Conservation (phyloP, 1,140 invertebrate genomes). For the Ylistrum balloti region DNA sequence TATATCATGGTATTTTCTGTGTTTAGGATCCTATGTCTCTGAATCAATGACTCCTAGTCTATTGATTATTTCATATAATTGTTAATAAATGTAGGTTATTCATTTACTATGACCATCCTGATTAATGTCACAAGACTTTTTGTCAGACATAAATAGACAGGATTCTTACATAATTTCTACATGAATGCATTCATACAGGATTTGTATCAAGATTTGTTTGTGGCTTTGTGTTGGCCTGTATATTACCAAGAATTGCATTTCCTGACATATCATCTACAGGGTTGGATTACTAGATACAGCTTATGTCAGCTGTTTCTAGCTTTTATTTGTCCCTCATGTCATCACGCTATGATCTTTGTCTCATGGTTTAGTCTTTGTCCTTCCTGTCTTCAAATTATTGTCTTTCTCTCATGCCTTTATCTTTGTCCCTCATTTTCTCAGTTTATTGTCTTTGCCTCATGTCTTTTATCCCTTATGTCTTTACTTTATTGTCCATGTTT, state of each 20-base stretch:
- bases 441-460: too few relatives aligned
- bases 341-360: too few relatives aligned
- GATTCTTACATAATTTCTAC: neutral
- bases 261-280: neutral
- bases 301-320: too few relatives aligned
- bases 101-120: neutral
- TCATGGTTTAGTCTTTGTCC: too few relatives aligned
- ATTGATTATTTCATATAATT: conserved; percentile 1
- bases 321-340: too few relatives aligned
- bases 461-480: too few relatives aligned
- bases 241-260: neutral
- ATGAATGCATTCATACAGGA: neutral
- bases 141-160: neutral
- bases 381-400: too few relatives aligned
- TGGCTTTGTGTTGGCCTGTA: neutral
- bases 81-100: neutral
- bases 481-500: too few relatives aligned
- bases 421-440: too few relatives aligned
- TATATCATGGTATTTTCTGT: too few relatives aligned
- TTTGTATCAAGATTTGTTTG: neutral
- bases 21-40: neutral
- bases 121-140: neutral
- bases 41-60: neutral
- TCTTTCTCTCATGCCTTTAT: too few relatives aligned
- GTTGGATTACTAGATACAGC: too few relatives aligned